These are phyloP conservation scores for Pelagia noctiluca DNA, from an alignment of 30 jellyfish, hydroid and myxozoan genomes.

Conservation along the genomic window DNA sequence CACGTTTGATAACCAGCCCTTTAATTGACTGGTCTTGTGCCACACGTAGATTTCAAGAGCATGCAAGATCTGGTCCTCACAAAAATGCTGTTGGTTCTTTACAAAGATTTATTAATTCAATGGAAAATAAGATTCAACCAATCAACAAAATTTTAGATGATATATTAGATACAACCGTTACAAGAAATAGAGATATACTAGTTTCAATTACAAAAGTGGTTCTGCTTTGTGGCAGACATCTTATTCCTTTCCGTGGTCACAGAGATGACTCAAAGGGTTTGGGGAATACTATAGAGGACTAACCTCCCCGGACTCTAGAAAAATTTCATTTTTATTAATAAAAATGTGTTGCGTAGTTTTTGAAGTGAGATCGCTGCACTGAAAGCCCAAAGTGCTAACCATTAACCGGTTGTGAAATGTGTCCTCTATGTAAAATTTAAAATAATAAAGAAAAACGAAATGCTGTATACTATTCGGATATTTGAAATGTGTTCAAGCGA, in stretches of 20 bases:
- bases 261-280: conserved; percentile 23
- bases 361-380: too few relatives aligned
- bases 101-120: neutral
- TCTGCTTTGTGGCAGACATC: conserved; percentile 11
- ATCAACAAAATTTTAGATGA: neutral
- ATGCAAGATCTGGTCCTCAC: neutral
- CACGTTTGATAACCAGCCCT: conserved; percentile 8
- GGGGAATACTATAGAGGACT: too few relatives aligned
- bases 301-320: too few relatives aligned
- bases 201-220: conserved; percentile 3
- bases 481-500: too few relatives aligned
- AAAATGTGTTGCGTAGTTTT: too few relatives aligned
- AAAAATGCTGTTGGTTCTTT: neutral
- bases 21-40: conserved; percentile 31
- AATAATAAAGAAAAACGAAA: too few relatives aligned
- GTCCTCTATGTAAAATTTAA: too few relatives aligned
- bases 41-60: neutral
- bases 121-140: neutral
- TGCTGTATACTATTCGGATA: too few relatives aligned
- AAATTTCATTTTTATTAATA: too few relatives aligned
- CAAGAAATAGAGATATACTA: conserved; percentile 13
- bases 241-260: conserved; percentile 20
- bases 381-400: too few relatives aligned
- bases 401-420: too few relatives aligned
- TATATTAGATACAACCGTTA: neutral